Percentiles rank a stretch among this genome's conserved stretches.
phyloP scores from a whole-genome alignment of 2,113 vertebrate species.

The Zapus hudsonius region DNA sequence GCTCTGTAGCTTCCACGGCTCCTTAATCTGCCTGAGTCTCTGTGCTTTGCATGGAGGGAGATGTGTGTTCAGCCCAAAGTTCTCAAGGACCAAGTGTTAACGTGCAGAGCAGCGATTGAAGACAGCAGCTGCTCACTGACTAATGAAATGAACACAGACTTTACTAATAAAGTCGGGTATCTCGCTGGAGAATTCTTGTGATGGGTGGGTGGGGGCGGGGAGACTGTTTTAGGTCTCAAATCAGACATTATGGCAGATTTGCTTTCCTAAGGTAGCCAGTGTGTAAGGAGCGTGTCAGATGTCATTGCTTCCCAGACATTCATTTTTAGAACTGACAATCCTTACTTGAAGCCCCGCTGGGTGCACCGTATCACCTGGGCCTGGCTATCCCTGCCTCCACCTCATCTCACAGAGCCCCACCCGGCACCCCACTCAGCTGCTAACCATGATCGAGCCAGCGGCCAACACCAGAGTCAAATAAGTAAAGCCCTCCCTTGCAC shows the following conservation, averaged over 20 bases:
- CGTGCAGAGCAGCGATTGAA: not conserved
- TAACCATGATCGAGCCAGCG: not conserved
- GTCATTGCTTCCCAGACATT: not conserved
- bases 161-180: not conserved
- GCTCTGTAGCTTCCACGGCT: no score
- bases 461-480: not conserved
- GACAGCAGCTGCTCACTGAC: not conserved
- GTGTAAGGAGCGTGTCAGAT: slow-evolving; percentile 14
- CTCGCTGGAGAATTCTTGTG: not conserved
- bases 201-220: not conserved
- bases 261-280: not conserved
- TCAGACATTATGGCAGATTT: slow-evolving; percentile 34
- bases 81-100: not conserved
- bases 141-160: slow-evolving; percentile 1
- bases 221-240: not conserved
- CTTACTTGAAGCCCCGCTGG: not conserved
- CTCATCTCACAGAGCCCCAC: not conserved
- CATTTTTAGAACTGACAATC: not conserved
- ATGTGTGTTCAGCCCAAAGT: not conserved
- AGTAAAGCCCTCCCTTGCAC: not conserved
- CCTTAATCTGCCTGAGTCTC: not conserved
- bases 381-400: no score
- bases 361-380: not conserved
- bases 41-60: not conserved
- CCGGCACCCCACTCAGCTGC: not conserved